These are phyloP conservation scores for Prorops nasuta DNA, from an alignment of 1,140 invertebrate species.

Conservation along the genomic window DNA sequence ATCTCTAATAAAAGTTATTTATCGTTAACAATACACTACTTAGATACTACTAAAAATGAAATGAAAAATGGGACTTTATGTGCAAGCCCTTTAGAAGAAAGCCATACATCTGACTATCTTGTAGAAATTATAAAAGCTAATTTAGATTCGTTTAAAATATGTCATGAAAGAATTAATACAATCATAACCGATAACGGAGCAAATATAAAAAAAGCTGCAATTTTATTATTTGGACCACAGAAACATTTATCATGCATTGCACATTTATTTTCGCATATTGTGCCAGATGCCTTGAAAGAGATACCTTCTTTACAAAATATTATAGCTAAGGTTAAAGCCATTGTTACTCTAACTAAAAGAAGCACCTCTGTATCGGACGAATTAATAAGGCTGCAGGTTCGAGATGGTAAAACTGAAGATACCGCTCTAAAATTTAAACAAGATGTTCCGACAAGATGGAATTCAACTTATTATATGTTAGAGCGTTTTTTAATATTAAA, in stretches of 20 bases:
- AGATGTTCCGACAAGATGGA: conserved; percentile 20
- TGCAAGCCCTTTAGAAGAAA: too few relatives aligned
- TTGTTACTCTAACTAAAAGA: conserved; percentile 9
- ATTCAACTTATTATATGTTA: conserved; percentile 12
- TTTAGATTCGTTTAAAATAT: too few relatives aligned
- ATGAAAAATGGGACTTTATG: too few relatives aligned
- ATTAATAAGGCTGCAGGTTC: conserved; percentile 18
- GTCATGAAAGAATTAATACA: too few relatives aligned
- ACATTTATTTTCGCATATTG: background rate
- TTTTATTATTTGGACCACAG: too few relatives aligned
- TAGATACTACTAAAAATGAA: too few relatives aligned
- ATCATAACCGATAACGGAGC: too few relatives aligned
- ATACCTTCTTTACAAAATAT: background rate
- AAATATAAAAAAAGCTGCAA: too few relatives aligned
- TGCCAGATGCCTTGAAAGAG: background rate
- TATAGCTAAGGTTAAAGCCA: conserved; percentile 14
- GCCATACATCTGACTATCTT: too few relatives aligned
- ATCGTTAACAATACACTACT: too few relatives aligned
- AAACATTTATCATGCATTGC: conserved; percentile 4
- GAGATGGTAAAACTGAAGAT: conserved; percentile 16
- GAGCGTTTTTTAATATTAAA: conserved; percentile 15
- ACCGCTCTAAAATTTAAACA: conserved; percentile 15
- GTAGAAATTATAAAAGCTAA: too few relatives aligned
- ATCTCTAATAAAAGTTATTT: too few relatives aligned
- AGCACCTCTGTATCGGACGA: conserved; percentile 15